Evolutionary conservation across 2,113 vertebrate genomes (phyloP).

Genomic region (Sinocyclocheilus anshuiensis): DNA sequence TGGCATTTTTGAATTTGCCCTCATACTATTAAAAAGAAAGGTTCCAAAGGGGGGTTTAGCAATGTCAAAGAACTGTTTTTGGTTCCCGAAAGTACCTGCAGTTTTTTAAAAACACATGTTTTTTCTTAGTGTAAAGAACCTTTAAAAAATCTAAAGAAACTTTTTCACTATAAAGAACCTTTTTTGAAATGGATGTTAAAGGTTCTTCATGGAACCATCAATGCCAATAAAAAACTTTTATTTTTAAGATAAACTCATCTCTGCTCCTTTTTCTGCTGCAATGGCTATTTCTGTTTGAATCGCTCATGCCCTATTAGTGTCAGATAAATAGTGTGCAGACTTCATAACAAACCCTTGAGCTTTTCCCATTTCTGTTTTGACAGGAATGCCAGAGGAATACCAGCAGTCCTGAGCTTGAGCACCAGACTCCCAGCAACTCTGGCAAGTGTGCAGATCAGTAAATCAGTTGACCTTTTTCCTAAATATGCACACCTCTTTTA

Average conservation of each 20-base stretch:
- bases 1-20: not conserved
- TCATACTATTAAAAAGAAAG: not conserved
- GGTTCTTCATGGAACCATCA: no score
- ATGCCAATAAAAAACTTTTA: no score
- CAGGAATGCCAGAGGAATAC: not conserved
- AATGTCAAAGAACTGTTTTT: no score
- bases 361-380: not conserved
- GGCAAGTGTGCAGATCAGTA: not conserved
- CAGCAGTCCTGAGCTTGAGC: not conserved
- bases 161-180: no score
- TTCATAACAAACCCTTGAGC: not conserved
- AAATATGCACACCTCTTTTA: conserved; percentile 5
- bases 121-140: no score
- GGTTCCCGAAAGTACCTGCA: no score
- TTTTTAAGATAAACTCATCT: not conserved
- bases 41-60: no score
- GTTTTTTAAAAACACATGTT: no score
- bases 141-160: no score
- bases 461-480: not conserved
- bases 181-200: no score
- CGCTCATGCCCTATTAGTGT: not conserved
- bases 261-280: not conserved
- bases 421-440: not conserved
- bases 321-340: not conserved
- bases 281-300: not conserved